phyloP scores from a whole-genome alignment of 2,888 invertebrate genomes.

The Xanthorhoe spadicearia region DNA sequence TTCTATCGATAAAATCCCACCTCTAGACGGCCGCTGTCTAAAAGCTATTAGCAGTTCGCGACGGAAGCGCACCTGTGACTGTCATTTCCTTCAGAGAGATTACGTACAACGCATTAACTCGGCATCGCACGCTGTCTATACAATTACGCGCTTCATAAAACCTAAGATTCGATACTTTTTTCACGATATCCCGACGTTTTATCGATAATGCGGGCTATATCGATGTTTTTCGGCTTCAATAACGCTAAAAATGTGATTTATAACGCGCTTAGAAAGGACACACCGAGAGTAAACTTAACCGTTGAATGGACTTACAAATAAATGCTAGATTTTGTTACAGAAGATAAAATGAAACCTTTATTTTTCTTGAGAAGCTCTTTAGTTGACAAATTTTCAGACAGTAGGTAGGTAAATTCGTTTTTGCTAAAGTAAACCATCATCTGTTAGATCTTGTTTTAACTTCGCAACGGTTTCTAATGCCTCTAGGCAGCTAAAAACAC shows the following conservation, averaged over 20 bases:
- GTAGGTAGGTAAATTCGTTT: no score
- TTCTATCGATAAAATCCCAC: conserved; percentile 45
- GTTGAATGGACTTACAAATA: background rate
- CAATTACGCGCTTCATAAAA: conserved; percentile 52
- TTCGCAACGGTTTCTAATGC: no score
- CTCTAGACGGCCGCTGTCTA: conserved; percentile 70
- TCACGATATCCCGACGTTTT: background rate
- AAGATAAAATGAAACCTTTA: no score
- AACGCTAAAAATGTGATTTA: background rate
- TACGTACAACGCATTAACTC: conserved; percentile 69
- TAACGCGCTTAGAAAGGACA: background rate
- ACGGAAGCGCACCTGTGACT: conserved; percentile 75
- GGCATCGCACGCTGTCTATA: conserved; percentile 46
- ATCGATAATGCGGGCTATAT: background rate
- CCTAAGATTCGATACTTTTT: conserved; percentile 19
- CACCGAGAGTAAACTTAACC: background rate
- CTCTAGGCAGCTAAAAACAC: no score
- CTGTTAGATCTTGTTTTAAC: no score
- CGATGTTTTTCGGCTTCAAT: background rate
- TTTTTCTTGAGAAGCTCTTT: no score
- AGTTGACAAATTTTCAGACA: no score
- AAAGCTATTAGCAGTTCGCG: conserved; percentile 83
- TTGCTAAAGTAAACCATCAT: no score
- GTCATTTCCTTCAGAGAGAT: conserved; percentile 81
- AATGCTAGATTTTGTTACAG: no score